These are phyloP conservation scores for Takifugu rubripes DNA, from an alignment of 2,797 vertebrate species.

Conservation along the genomic window DNA sequence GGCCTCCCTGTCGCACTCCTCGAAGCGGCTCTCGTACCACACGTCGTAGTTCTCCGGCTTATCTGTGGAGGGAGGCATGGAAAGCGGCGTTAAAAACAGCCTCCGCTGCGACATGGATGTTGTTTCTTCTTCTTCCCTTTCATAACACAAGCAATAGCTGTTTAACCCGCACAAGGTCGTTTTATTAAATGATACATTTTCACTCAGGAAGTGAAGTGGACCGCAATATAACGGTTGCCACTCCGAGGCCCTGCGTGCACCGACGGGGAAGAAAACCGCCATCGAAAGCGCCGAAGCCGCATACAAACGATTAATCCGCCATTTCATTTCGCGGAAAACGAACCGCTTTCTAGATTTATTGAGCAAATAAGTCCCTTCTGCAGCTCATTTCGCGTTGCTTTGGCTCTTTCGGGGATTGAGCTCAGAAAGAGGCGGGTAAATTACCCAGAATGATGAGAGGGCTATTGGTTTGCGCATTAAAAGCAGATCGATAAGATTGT, in stretches of 20 bases:
- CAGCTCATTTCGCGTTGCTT: slow-evolving; percentile 51
- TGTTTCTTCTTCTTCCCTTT: no score
- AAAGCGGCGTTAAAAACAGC: no score
- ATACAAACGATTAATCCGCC: slow-evolving; percentile 46
- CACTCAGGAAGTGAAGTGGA: no score
- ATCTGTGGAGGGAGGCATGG: slow-evolving; percentile 72
- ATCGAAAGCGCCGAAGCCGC: background rate
- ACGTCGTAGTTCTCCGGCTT: slow-evolving; percentile 96
- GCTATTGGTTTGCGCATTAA: slow-evolving; percentile 67
- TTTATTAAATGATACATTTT: no score
- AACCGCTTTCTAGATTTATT: slow-evolving; percentile 56
- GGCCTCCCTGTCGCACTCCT: slow-evolving; percentile 97
- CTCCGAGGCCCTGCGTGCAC: slow-evolving; percentile 5
- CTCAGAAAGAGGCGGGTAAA: slow-evolving; percentile 42
- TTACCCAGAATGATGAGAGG: slow-evolving; percentile 61
- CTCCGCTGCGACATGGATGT: no score
- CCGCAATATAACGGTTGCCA: slow-evolving; percentile 1
- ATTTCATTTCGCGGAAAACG: slow-evolving; percentile 62
- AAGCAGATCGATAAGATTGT: slow-evolving; percentile 65
- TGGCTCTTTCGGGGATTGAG: slow-evolving; percentile 45
- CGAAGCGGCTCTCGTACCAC: slow-evolving; percentile 98
- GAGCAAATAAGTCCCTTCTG: slow-evolving; percentile 62
- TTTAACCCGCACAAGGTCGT: no score
- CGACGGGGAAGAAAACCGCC: background rate
- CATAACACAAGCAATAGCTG: no score